Conservation (phyloP, 2,888 invertebrate species). For the Eudiplozoon nipponicum region DNA sequence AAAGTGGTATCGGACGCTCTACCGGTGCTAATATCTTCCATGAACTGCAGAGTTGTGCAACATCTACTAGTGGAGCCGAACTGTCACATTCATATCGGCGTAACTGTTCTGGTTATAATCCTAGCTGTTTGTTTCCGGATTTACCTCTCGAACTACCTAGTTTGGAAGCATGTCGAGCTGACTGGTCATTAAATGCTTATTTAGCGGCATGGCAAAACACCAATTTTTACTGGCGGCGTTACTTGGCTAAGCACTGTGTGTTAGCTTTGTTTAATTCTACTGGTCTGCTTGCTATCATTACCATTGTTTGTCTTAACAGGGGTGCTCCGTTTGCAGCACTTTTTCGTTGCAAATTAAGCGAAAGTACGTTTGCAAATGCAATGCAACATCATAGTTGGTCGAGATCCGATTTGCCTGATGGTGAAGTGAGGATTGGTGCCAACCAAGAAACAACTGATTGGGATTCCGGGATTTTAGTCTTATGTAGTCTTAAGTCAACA, state of each 20-base stretch:
- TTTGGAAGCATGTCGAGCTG: conserved; percentile 6
- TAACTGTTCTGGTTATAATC: no score
- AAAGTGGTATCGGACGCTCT: neutral
- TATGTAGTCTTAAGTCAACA: conserved; percentile 10
- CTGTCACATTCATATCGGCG: no score
- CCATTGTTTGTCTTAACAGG: conserved; percentile 4
- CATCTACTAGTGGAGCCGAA: neutral
- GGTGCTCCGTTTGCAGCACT: conserved; percentile 11
- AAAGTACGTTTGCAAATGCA: neutral
- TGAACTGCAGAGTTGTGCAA: neutral
- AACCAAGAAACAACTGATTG: no score
- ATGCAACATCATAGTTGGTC: no score
- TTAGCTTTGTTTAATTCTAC: conserved; percentile 5
- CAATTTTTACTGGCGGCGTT: conserved; percentile 14
- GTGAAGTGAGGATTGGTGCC: no score
- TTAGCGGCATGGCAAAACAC: conserved; percentile 13
- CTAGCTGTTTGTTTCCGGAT: no score
- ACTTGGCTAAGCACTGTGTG: conserved; percentile 11
- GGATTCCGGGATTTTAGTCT: neutral
- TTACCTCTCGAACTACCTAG: conserved; percentile 11
- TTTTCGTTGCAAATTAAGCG: conserved; percentile 4
- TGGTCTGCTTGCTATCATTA: conserved; percentile 1
- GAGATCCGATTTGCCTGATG: no score
- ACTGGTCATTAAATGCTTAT: conserved; percentile 13
- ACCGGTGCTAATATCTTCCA: neutral